Evolutionary conservation across 37 sponge, comb jelly and placozoan genomes (phyloP).

Genomic region (Chondrilla cf. caribensis): DNA sequence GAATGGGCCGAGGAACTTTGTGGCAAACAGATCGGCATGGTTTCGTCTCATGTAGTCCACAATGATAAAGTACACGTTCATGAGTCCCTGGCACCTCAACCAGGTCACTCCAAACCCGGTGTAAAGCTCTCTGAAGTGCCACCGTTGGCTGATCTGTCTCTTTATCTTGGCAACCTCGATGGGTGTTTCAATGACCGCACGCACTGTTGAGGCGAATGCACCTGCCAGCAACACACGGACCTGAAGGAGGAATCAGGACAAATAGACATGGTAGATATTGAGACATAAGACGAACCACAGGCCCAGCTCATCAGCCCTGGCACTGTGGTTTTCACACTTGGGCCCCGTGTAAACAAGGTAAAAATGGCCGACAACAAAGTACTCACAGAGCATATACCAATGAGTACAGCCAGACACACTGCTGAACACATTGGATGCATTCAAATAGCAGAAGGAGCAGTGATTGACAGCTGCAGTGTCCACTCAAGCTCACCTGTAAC

Average conservation of each 20-base stretch:
- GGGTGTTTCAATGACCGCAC: constrained; percentile 94
- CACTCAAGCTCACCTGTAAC: constrained; percentile 65
- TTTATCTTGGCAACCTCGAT: constrained; percentile 91
- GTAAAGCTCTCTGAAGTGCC: constrained; percentile 75
- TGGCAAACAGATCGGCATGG: constrained; percentile 61
- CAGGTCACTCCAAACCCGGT: constrained; percentile 92
- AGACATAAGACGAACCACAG: too few relatives aligned
- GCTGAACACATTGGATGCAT: too few relatives aligned
- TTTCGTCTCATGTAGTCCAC: constrained; percentile 82
- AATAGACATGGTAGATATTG: too few relatives aligned
- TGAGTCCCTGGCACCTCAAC: constrained; percentile 85
- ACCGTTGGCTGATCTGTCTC: constrained; percentile 81
- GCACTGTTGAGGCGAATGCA: constrained; percentile 68
- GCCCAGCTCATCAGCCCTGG: too few relatives aligned
- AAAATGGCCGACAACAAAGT: too few relatives aligned
- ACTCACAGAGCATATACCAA: too few relatives aligned
- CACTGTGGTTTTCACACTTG: too few relatives aligned
- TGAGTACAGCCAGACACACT: too few relatives aligned
- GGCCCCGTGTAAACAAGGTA: too few relatives aligned
- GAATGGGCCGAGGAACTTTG: constrained; percentile 86
- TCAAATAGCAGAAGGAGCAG: too few relatives aligned
- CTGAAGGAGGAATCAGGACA: neutral
- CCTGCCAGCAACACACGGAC: constrained; percentile 78
- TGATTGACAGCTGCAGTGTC: too few relatives aligned
- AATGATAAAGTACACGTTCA: constrained; percentile 90